Conservation (phyloP, 2,797 vertebrate genomes). For the Rachycentron canadum region DNA sequence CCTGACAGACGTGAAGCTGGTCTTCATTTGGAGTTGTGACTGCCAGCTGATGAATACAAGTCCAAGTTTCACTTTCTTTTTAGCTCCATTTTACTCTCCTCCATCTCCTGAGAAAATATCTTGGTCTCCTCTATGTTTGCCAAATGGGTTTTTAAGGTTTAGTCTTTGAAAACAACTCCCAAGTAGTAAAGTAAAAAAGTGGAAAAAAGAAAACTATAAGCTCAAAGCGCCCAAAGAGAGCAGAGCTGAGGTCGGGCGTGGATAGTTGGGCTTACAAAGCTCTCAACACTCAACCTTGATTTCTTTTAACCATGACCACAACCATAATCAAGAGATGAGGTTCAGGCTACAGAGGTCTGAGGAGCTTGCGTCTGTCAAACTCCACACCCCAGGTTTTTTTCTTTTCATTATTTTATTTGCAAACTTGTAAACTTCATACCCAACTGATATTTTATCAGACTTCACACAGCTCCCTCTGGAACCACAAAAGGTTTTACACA, state of each 20-base stretch:
- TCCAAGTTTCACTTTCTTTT: neutral
- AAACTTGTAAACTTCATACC: neutral
- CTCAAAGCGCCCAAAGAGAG: too few relatives aligned
- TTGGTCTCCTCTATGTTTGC: too few relatives aligned
- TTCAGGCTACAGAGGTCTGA: neutral
- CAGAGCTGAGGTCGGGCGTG: too few relatives aligned
- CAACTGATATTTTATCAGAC: conserved; percentile 6
- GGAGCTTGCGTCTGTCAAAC: neutral
- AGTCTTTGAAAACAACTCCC: too few relatives aligned
- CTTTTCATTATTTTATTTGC: neutral
- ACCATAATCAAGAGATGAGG: neutral
- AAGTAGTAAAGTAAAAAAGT: too few relatives aligned
- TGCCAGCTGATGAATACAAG: neutral
- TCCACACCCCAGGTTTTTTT: neutral
- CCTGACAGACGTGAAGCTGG: neutral
- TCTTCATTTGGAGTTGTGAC: neutral
- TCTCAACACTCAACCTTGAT: neutral
- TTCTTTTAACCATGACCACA: neutral
- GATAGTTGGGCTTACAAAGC: neutral
- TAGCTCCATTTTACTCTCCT: neutral
- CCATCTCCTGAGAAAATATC: too few relatives aligned
- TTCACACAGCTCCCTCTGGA: conserved; percentile 1
- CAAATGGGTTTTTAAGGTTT: too few relatives aligned
- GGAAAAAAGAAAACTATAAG: too few relatives aligned
- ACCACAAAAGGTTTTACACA: neutral